phyloP scores from a whole-genome alignment of 2,113 vertebrate genomes.

The Istiophorus platypterus region DNA sequence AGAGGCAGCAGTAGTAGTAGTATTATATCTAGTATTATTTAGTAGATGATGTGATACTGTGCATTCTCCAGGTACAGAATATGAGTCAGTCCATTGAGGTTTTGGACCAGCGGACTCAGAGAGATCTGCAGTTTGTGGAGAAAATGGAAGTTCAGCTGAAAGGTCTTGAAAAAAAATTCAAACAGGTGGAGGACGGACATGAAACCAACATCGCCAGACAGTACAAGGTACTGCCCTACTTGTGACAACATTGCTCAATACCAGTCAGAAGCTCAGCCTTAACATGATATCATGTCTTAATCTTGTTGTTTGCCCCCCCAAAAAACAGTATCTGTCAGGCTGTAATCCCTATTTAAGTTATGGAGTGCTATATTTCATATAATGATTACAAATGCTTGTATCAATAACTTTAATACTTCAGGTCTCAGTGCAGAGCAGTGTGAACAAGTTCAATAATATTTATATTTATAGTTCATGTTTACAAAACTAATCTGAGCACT shows the following conservation, averaged over 20 bases:
- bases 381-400: background rate
- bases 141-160: conserved; percentile 96
- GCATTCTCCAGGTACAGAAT: conserved; percentile 91
- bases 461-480: no score
- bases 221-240: conserved; percentile 88
- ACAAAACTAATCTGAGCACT: no score
- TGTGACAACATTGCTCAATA: background rate
- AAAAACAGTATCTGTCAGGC: no score
- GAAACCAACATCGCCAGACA: conserved; percentile 94
- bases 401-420: no score
- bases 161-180: conserved; percentile 94
- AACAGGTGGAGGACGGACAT: conserved; percentile 94
- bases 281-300: no score
- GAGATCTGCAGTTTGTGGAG: conserved; percentile 96
- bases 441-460: no score
- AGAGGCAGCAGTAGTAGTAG: background rate
- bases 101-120: conserved; percentile 94
- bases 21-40: no score
- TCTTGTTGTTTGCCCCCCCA: no score
- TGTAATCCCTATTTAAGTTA: background rate
- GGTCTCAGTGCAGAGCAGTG: no score
- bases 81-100: conserved; percentile 98
- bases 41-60: background rate
- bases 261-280: background rate
- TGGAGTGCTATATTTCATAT: no score